These are phyloP conservation scores for Atta colombica DNA, from an alignment of 1,140 invertebrate species.

Conservation along the genomic window DNA sequence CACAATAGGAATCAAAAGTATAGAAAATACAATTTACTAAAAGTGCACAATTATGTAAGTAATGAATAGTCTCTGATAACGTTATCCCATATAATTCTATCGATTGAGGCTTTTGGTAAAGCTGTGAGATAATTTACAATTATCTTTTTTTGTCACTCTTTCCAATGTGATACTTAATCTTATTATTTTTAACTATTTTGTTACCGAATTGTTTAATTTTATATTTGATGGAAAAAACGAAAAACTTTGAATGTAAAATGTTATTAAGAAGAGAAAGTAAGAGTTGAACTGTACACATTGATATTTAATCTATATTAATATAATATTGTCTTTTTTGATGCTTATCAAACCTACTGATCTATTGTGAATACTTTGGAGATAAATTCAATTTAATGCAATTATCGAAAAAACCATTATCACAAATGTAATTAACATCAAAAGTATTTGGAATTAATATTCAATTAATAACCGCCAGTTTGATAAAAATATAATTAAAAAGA, in stretches of 20 bases:
- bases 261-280: neutral
- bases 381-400: neutral
- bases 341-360: conserved; percentile 2
- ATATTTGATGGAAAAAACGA: neutral
- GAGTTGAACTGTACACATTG: neutral
- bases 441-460: conserved; percentile 12
- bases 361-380: neutral
- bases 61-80: neutral
- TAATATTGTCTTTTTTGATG: neutral
- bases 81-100: neutral
- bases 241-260: neutral
- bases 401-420: neutral
- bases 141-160: neutral
- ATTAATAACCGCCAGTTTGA: conserved; percentile 21
- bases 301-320: neutral
- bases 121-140: neutral
- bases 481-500: neutral
- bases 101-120: neutral
- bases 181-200: neutral
- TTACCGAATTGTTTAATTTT: neutral
- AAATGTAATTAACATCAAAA: conserved; percentile 4
- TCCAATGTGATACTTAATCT: neutral
- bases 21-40: neutral
- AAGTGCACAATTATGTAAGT: neutral
- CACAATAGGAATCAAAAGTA: too few relatives aligned